Conservation (phyloP, 92 coral and sea anemone genomes). For the Porites rus region DNA sequence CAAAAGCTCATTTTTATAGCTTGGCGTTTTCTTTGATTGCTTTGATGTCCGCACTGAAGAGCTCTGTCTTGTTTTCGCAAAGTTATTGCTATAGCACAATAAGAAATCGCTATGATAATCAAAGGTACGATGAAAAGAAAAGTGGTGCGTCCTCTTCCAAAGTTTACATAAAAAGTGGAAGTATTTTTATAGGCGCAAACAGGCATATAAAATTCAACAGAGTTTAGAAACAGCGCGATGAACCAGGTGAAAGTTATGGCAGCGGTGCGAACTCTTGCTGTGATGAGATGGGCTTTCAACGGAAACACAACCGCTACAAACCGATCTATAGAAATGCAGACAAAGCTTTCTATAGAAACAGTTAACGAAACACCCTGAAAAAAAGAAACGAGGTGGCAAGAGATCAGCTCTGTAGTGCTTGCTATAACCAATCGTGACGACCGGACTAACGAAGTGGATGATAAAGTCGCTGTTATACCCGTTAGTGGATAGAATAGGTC, state of each 20-base stretch:
- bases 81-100: conserved; percentile 42
- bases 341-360: conserved; percentile 7
- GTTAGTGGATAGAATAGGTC: conserved; percentile 1
- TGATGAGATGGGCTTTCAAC: neutral
- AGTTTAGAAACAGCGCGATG: neutral
- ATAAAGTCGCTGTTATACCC: neutral
- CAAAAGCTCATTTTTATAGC: conserved; percentile 25
- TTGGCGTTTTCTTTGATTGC: conserved; percentile 35
- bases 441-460: neutral
- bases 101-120: conserved; percentile 19
- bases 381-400: neutral
- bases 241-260: conserved; percentile 15
- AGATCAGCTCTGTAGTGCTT: neutral
- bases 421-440: neutral
- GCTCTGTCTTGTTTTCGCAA: neutral
- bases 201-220: neutral
- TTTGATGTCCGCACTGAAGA: conserved; percentile 3
- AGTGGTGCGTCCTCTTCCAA: neutral
- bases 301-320: conserved; percentile 9
- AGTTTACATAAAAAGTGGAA: neutral
- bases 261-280: neutral
- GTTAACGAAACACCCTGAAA: neutral
- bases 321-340: conserved; percentile 14
- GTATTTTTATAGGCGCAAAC: neutral
- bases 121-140: neutral